phyloP scores from a whole-genome alignment of 2,888 invertebrate genomes.

The Agrochola lota region DNA sequence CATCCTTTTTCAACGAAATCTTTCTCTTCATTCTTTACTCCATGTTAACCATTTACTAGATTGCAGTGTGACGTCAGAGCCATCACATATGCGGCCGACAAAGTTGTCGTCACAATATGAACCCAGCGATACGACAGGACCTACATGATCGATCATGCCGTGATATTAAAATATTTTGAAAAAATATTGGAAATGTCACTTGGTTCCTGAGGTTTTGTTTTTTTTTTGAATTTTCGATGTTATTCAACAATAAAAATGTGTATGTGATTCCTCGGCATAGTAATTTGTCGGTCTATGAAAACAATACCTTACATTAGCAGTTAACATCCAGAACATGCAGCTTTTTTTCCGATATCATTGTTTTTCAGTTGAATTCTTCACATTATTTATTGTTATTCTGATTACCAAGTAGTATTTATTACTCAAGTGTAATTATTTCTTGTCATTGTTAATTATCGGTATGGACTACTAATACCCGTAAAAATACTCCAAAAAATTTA shows the following conservation, averaged over 20 bases:
- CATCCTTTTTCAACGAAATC: too few relatives aligned
- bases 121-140: constrained; percentile 68
- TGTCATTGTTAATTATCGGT: background rate
- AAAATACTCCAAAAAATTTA: constrained; percentile 3
- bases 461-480: background rate
- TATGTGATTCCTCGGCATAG: background rate
- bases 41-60: constrained; percentile 92
- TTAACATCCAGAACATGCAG: background rate
- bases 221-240: background rate
- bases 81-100: constrained; percentile 91
- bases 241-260: background rate
- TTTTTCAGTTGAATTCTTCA: background rate
- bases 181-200: constrained; percentile 51
- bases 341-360: background rate
- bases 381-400: background rate
- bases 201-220: background rate
- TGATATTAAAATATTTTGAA: constrained; percentile 63
- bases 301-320: background rate
- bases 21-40: constrained; percentile 65
- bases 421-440: background rate
- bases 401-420: background rate
- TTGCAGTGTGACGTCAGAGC: constrained; percentile 90
- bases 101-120: constrained; percentile 76
- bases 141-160: constrained; percentile 62
- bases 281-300: background rate